Percentiles rank a stretch among this genome's conserved stretches.
These are phyloP conservation scores for Catagonus wagneri DNA, from an alignment of 2,113 vertebrate species.

Conservation along the genomic window DNA sequence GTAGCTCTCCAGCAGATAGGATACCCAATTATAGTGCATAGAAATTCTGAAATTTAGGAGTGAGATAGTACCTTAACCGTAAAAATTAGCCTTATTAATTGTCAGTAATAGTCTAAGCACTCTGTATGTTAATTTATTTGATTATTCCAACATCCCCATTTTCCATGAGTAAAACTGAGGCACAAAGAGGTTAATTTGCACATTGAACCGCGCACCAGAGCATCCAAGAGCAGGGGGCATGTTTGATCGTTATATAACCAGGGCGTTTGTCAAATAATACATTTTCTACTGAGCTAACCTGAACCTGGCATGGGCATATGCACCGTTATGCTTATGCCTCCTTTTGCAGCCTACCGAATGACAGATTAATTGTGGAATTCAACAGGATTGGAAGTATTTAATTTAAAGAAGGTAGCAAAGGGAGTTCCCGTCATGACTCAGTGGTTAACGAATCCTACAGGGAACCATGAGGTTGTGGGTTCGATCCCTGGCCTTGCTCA, in stretches of 20 bases:
- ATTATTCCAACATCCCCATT: not conserved
- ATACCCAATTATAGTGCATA: not conserved
- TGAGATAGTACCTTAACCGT: not conserved
- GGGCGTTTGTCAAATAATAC: not conserved
- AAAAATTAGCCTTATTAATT: conserved; percentile 10
- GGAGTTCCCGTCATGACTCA: no score
- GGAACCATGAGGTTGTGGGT: no score
- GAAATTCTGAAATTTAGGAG: conserved; percentile 20
- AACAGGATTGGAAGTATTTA: not conserved
- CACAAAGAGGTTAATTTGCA: not conserved
- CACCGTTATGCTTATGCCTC: not conserved
- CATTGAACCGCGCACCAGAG: not conserved
- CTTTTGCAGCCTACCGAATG: not conserved
- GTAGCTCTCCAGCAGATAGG: not conserved
- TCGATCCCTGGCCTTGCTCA: no score
- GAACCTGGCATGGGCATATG: not conserved
- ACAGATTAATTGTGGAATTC: not conserved
- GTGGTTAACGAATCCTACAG: no score
- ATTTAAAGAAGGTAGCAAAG: not conserved
- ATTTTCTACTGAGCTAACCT: not conserved
- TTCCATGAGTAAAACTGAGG: conserved; percentile 1
- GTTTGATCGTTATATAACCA: not conserved
- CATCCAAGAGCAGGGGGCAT: not conserved
- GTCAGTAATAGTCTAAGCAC: not conserved
- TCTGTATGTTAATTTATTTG: not conserved